Evolutionary conservation across 2,113 vertebrate genomes (phyloP), one percentile per base, ranked within the genome.

Genomic region (Psittacula cyanocephala): DNA sequence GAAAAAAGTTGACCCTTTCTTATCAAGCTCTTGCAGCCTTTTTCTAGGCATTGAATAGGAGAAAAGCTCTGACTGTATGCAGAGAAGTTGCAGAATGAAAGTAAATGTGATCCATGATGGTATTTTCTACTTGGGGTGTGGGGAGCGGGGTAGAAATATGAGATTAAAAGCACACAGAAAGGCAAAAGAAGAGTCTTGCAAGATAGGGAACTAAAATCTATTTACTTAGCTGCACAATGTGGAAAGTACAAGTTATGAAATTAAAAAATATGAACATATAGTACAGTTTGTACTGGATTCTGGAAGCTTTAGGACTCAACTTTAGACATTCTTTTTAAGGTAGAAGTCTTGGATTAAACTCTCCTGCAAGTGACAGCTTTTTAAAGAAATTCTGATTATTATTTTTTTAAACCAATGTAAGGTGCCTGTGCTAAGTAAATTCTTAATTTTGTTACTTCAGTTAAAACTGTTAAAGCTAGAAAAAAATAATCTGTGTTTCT

Each of bases 61-160:
- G 22, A 50, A 81, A 53, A 81, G 2, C 18, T 68, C 57, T 80
- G 15, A 31, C 6, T 62, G 7, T 46, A 27, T 17, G 23, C 37
- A 63, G 27, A 74, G 9, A 7, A 31, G 29, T 25, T 52, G 13
- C 9, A 43, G 17, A 78, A n/a, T 49, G 16, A 53, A 83, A 41
- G 9, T 15, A 9, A 81, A 35, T 49, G 27, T 53, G 29, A 76
- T 24, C 7, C 6, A 14, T 25, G 13, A 16, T 29, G 41, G 25
- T 6, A 6, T 43, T 52, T 57, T 79, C 37, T 59, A 17, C 16
- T 39, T 22, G 10, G 4, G 3, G 3, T 23, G 5, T 16, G 11
- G 10, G 24, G 6, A 3, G 25, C 1, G 3, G 18, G 3, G 5
- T 29, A 2, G 3, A 64, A 52, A 64, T 8, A 18, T 20, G 28